Base-by-base conservation (phyloP, 2,888 invertebrate species). In the Branchipolynoe longqiensis region DNA sequence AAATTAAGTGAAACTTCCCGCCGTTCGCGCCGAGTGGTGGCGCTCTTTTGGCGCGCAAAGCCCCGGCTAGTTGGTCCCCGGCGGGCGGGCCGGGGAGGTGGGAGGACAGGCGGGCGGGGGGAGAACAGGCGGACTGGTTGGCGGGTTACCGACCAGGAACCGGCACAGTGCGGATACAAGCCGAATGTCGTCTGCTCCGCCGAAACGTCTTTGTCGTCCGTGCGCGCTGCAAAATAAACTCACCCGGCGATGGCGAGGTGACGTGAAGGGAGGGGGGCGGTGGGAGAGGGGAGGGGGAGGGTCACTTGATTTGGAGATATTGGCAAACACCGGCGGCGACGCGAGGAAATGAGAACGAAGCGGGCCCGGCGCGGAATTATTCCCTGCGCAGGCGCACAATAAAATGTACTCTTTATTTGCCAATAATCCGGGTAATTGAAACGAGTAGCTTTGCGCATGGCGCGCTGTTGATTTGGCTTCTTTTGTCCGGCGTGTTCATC, bases 371-470 rank as follows among this genome's bases (percentile, higher is more conserved):
- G 82, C 82, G 48, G 48, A 78, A 78, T 78, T 82, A 58, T 54
- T 54, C 82, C 58, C 82, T 58, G 56, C 31, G 38, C 58, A 1
- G 56, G 36, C 58, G 82, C 31, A 82, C 82, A 58, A 82, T 58
- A 58, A 82, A 82, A 82, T 82, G 82, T 58, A 31, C 31, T 82
- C 38, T 82, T n/a, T 82, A 82, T 82, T 82, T 82, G 82, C 82
- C 33, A 54, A 82, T 82, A 82, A 82, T 82, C 82, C 58, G n/a
- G 54, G 82, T 82, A 82, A 82, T 82, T 82, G 82, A 82, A 82
- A 82, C 25, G 56, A 58, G 58, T 28, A 31, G 58, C 82, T 82
- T 58, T 82, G 56, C 56, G 8, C 38, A 33, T 58, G 82, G 54
- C 25, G 78, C 33, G 48, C 31, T 78, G 78, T 78, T 78, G 78